Evolutionary conservation across 2,888 invertebrate genomes (phyloP).

Genomic region (Apeira syringaria): DNA sequence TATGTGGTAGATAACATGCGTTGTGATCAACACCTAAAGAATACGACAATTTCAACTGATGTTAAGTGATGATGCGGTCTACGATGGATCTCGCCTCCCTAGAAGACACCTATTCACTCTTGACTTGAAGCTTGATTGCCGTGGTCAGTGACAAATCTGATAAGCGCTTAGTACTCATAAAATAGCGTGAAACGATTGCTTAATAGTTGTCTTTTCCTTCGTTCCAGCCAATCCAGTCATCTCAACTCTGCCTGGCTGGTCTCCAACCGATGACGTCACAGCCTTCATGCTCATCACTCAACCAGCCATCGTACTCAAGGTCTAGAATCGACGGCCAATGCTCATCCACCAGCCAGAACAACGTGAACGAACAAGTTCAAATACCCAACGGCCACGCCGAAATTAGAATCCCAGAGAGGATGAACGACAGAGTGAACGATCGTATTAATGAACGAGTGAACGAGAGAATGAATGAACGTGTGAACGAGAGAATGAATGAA

Average conservation of each 20-base stretch:
- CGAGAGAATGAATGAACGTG: not conserved
- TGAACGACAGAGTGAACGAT: constrained; percentile 16
- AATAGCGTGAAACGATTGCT: too few relatives aligned
- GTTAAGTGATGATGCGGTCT: too few relatives aligned
- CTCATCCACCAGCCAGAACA: constrained; percentile 65
- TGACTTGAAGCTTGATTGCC: too few relatives aligned
- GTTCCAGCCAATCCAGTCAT: constrained; percentile 69
- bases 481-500: not conserved
- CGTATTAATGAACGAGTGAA: constrained; percentile 7
- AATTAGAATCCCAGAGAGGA: constrained; percentile 30
- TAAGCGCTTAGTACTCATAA: too few relatives aligned
- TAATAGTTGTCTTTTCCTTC: too few relatives aligned
- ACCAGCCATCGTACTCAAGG: constrained; percentile 44
- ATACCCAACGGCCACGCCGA: constrained; percentile 51
- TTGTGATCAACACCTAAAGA: too few relatives aligned
- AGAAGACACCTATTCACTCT: too few relatives aligned
- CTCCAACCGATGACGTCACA: constrained; percentile 45
- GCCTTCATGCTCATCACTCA: constrained; percentile 40
- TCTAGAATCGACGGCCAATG: constrained; percentile 52
- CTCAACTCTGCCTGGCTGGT: constrained; percentile 63
- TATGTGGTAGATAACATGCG: too few relatives aligned
- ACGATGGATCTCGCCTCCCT: too few relatives aligned
- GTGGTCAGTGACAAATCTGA: too few relatives aligned
- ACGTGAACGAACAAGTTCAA: constrained; percentile 65
- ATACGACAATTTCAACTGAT: too few relatives aligned